A percentile compares a stretch with the other conserved stretches of the same genome.
phyloP scores from a whole-genome alignment of 1,140 invertebrate genomes.

The Drosophila micromelanica region DNA sequence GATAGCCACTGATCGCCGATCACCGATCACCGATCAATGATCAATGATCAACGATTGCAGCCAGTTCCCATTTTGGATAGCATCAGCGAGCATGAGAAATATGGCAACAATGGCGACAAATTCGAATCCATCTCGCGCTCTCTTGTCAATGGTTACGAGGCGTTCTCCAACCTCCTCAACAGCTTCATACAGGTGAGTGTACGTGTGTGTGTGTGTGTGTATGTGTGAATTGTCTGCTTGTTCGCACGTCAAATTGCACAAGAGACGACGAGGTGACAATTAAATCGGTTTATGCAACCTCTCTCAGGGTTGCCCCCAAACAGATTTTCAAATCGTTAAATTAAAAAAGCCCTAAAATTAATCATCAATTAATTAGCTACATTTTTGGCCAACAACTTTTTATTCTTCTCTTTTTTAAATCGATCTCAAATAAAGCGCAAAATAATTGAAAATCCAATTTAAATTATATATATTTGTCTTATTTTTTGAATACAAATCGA shows the following conservation, averaged over 20 bases:
- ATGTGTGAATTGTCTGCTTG: slow-evolving; percentile 5
- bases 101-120: slow-evolving; percentile 86
- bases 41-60: slow-evolving; percentile 38
- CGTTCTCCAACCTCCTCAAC: slow-evolving; percentile 86
- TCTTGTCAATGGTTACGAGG: slow-evolving; percentile 86
- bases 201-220: background rate
- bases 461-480: no score
- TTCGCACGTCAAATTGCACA: slow-evolving; percentile 46
- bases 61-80: slow-evolving; percentile 86
- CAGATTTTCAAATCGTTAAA: no score
- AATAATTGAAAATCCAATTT: no score
- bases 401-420: no score
- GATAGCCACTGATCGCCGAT: slow-evolving; percentile 1
- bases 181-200: slow-evolving; percentile 85
- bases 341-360: no score
- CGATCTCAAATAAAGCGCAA: no score
- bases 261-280: slow-evolving; percentile 8
- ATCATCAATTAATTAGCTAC: no score
- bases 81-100: slow-evolving; percentile 87
- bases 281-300: background rate
- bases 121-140: slow-evolving; percentile 85
- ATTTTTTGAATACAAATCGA: no score
- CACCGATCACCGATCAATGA: background rate
- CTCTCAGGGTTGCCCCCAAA: no score
- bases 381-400: no score